Conservation (phyloP, 2,113 vertebrate species). For the Cavia porcellus region DNA sequence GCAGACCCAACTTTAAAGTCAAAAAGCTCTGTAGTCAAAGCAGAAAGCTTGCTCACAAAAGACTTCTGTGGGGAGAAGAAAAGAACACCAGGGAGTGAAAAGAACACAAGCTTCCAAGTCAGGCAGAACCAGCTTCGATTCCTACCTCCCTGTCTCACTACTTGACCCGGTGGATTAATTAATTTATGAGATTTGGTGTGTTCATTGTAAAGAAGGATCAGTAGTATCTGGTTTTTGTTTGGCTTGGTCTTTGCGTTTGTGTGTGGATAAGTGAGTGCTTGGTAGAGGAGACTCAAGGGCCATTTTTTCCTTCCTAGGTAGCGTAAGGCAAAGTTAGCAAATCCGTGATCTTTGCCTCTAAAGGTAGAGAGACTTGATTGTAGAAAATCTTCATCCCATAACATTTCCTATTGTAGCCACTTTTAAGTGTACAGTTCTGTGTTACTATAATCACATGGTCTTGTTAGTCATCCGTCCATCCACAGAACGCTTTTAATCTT, state of each 20-base stretch:
- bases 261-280: neutral
- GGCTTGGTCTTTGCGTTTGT: neutral
- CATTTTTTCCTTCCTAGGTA: neutral
- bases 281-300: neutral
- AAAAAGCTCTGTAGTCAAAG: slow-evolving; percentile 39
- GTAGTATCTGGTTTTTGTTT: neutral
- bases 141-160: neutral
- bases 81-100: neutral
- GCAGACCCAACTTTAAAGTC: slow-evolving; percentile 69
- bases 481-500: slow-evolving; percentile 5
- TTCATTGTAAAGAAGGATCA: neutral
- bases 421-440: neutral
- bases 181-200: neutral
- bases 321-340: neutral
- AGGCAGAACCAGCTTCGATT: neutral
- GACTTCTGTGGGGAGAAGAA: slow-evolving; percentile 20
- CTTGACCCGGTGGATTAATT: neutral
- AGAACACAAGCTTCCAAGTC: neutral
- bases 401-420: neutral
- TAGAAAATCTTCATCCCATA: neutral
- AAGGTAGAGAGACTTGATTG: neutral
- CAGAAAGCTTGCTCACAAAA: slow-evolving; percentile 47
- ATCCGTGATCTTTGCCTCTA: neutral
- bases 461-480: neutral
- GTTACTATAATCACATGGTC: neutral